Evolutionary conservation across 2,113 vertebrate species (phyloP), one percentile per base, ranked within the genome.

Genomic region (Sturnus vulgaris): DNA sequence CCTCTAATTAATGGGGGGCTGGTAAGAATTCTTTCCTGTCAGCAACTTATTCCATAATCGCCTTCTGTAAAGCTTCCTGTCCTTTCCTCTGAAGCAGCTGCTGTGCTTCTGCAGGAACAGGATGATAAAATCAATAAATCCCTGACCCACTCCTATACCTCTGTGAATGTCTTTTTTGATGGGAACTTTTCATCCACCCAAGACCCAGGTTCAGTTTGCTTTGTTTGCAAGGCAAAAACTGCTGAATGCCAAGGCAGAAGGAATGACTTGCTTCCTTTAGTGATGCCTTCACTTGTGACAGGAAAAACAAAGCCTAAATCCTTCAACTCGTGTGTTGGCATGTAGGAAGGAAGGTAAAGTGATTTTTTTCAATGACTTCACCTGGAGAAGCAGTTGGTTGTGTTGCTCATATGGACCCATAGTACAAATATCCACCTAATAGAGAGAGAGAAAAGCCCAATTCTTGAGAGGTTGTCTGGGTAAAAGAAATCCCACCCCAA

Each of bases 1-100:
- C 93, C 92, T 90, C 94, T 96, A 93, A 97, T 96, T 97, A 97
- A 95, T 64, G 65, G 59, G 25, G 37, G 37, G 52, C 77, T 88
- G 86, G 88, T 55, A 92, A 78, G 91, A 94, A 83, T 93, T 81
- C 75, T 72, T 96, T 78, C 82, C 90, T 96, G 82, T 95, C 94
- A 95, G 76, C 93, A 97, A 94, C 76, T 94, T 96, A 83, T 90
- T 96, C 75, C 35, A 24, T 96, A 94, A 95, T 93, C 94, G 88
- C 88, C 79, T 94, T 90, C 92, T 93, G 31, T 75, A 64, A 57
- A 49, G 88, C 69, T 95, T 94, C 92, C 90, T 95, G 85, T 50
- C 20, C 93, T 66, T 90, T 60, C 12, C 79, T 81, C 68, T 81
- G 60, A 70, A 88, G 68, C 93, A 96, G 92, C 92, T 96, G 92